Conservation (phyloP, 2,113 vertebrate genomes). For the Athene noctua region DNA sequence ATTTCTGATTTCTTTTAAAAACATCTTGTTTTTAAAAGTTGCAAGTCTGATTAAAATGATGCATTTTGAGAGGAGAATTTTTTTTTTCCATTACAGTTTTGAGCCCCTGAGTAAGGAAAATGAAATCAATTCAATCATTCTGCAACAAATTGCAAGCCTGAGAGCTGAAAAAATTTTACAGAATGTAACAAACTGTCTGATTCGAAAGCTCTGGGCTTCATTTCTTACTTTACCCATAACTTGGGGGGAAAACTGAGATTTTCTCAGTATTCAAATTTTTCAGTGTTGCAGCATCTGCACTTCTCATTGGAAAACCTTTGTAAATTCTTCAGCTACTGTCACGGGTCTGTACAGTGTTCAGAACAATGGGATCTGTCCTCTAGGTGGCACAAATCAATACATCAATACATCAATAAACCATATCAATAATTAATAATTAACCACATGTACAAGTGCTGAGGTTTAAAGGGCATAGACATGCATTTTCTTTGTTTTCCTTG, state of each 20-base stretch:
- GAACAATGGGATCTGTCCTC: conserved; percentile 14
- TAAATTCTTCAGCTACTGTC: background rate
- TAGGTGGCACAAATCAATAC: conserved; percentile 26
- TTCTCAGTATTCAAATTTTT: background rate
- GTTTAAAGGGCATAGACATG: conserved; percentile 51
- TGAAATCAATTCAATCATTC: background rate
- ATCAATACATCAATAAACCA: conserved; percentile 31
- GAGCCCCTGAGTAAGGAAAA: background rate
- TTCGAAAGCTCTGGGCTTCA: background rate
- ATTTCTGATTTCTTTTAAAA: background rate
- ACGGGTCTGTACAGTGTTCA: background rate
- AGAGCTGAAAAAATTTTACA: background rate
- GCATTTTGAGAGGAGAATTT: background rate
- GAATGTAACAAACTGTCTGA: background rate
- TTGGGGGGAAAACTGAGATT: rapidly evolving
- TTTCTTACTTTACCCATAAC: background rate
- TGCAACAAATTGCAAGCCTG: background rate
- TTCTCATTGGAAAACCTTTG: background rate
- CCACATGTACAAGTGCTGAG: background rate
- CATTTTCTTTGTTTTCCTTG: background rate
- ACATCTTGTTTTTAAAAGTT: background rate
- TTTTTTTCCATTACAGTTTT: background rate
- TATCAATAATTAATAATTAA: conserved; percentile 54
- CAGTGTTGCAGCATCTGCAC: background rate
- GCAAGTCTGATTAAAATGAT: background rate